phyloP scores from a whole-genome alignment of 2,797 vertebrate species.

The Rhincodon typus region DNA sequence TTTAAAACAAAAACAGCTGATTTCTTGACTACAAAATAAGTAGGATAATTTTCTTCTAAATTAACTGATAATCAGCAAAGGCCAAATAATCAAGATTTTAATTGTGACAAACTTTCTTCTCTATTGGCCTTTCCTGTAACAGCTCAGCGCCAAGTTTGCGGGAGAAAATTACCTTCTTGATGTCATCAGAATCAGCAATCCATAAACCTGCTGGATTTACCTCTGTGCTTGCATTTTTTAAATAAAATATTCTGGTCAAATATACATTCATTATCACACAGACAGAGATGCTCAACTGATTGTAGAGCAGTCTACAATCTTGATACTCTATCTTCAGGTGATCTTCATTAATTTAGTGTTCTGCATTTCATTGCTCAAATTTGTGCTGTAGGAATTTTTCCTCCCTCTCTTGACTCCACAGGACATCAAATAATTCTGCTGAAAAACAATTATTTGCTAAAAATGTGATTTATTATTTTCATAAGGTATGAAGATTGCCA shows the following conservation, averaged over 20 bases:
- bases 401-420: background rate
- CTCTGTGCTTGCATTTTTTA: too few relatives aligned
- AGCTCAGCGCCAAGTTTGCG: background rate
- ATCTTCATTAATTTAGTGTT: background rate
- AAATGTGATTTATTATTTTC: background rate
- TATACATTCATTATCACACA: too few relatives aligned
- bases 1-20: background rate
- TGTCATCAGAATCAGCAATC: background rate
- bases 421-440: background rate
- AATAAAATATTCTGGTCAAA: too few relatives aligned
- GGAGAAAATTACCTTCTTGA: background rate
- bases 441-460: background rate
- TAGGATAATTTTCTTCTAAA: background rate
- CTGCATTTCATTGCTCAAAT: background rate
- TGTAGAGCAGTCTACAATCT: background rate
- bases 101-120: background rate
- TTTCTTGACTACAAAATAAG: background rate
- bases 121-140: background rate
- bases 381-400: background rate
- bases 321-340: background rate
- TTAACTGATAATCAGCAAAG: too few relatives aligned
- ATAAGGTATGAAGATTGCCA: background rate
- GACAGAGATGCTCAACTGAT: background rate
- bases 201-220: background rate
- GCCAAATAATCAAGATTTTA: conserved; percentile 6